Evolutionary conservation across 1,140 invertebrate genomes (phyloP).

Genomic region (Cephus cinctus): DNA sequence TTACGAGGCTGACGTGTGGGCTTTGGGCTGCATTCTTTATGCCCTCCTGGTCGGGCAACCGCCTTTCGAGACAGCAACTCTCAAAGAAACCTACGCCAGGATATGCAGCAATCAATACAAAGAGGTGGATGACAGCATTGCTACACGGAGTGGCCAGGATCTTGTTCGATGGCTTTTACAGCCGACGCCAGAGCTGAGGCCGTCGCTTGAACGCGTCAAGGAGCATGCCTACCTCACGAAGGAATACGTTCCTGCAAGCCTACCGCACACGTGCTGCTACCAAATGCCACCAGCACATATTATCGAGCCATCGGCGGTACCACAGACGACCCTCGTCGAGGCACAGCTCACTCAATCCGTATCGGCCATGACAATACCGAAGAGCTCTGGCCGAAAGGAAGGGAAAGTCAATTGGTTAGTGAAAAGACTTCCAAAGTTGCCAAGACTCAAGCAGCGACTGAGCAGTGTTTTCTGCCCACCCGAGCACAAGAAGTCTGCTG

Average conservation of each 20-base stretch:
- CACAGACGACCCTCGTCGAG: not conserved
- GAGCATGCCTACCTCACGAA: conserved; percentile 63
- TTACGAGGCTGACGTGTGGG: conserved; percentile 73
- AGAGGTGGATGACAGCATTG: conserved; percentile 56
- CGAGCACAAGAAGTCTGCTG: conserved; percentile 32
- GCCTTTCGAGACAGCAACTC: conserved; percentile 66
- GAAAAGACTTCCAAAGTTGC: conserved; percentile 38
- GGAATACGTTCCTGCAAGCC: conserved; percentile 38
- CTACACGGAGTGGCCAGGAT: conserved; percentile 56
- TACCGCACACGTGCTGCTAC: conserved; percentile 46
- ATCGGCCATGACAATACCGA: not conserved
- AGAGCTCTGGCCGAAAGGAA: conserved; percentile 5
- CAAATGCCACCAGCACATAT: conserved; percentile 30
- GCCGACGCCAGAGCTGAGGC: conserved; percentile 60
- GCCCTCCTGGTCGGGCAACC: conserved; percentile 69
- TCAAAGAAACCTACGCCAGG: conserved; percentile 64
- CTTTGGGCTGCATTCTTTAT: conserved; percentile 66
- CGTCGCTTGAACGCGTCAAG: conserved; percentile 60
- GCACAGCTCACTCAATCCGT: not conserved
- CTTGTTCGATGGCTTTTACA: conserved; percentile 63
- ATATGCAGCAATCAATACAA: conserved; percentile 69
- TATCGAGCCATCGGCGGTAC: conserved; percentile 20
- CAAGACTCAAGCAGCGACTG: conserved; percentile 45
- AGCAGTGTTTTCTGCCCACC: conserved; percentile 49
- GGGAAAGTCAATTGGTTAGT: conserved; percentile 44